phyloP scores from a whole-genome alignment of 37 sponge, comb jelly and placozoan species.

The Haliclona indistincta region DNA sequence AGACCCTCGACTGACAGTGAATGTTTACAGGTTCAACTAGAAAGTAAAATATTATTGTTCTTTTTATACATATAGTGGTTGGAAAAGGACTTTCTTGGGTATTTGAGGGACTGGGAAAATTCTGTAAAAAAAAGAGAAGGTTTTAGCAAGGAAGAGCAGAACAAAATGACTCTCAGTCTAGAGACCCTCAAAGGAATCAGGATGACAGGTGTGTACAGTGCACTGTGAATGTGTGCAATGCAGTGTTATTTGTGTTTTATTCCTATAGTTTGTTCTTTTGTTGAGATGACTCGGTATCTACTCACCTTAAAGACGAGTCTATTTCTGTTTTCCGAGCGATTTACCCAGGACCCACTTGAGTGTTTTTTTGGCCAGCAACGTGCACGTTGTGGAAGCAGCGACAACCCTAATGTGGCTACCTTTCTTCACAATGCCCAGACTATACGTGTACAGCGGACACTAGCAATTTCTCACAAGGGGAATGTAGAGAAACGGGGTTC shows the following conservation, averaged over 20 bases:
- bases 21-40: neutral
- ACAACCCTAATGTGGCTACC: conserved; percentile 29
- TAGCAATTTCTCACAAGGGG: neutral
- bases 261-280: conserved; percentile 19
- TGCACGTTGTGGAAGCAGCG: conserved; percentile 14
- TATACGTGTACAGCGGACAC: neutral
- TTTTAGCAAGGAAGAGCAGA: neutral
- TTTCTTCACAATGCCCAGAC: conserved; percentile 5
- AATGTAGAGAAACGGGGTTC: neutral
- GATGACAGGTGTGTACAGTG: conserved; percentile 15
- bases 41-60: neutral
- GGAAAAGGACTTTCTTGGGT: conserved; percentile 31
- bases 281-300: conserved; percentile 21
- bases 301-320: neutral
- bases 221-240: no score
- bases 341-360: conserved; percentile 31
- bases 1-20: conserved; percentile 30
- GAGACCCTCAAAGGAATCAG: conserved; percentile 7
- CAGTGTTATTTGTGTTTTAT: no score
- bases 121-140: neutral
- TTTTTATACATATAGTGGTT: conserved; percentile 20
- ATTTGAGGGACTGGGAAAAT: conserved; percentile 22
- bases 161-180: conserved; percentile 5
- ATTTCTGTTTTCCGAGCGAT: conserved; percentile 10
- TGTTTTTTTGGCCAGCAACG: conserved; percentile 30